Conservation (phyloP, 1,140 invertebrate species). For the Pseudomyrmex dendroicus region DNA sequence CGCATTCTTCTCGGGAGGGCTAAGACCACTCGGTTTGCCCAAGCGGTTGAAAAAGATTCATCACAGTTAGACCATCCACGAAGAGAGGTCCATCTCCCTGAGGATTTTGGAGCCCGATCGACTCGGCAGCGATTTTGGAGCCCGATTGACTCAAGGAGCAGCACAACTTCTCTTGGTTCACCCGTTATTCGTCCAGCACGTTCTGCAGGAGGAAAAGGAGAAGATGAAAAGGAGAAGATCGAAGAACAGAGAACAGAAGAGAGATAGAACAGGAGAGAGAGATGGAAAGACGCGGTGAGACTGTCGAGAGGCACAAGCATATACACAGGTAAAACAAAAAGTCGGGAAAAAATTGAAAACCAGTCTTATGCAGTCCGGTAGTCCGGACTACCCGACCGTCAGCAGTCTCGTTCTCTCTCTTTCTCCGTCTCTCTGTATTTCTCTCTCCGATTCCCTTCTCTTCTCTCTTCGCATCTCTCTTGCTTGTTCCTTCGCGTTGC, state of each 20-base stretch:
- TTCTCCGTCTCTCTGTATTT: slow-evolving; percentile 44
- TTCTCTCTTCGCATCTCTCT: neutral
- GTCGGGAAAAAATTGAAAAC: slow-evolving; percentile 81
- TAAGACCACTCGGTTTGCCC: neutral
- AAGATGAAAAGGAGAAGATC: slow-evolving; percentile 8
- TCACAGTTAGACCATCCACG: slow-evolving; percentile 37
- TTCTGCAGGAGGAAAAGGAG: slow-evolving; percentile 45
- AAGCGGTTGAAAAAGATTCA: slow-evolving; percentile 17
- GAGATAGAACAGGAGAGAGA: slow-evolving; percentile 24
- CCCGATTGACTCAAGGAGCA: slow-evolving; percentile 22
- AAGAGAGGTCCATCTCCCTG: slow-evolving; percentile 31
- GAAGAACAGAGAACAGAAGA: slow-evolving; percentile 28
- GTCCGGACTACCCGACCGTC: slow-evolving; percentile 69
- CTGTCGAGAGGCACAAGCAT: slow-evolving; percentile 29
- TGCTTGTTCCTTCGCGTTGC: neutral
- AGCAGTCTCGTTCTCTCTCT: slow-evolving; percentile 74
- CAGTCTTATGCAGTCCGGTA: slow-evolving; percentile 79
- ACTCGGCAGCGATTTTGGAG: slow-evolving; percentile 26
- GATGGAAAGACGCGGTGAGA: slow-evolving; percentile 22
- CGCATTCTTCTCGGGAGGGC: slow-evolving; percentile 34
- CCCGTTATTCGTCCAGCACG: slow-evolving; percentile 46
- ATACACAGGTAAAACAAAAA: slow-evolving; percentile 77
- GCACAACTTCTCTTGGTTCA: neutral
- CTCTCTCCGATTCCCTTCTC: slow-evolving; percentile 56
- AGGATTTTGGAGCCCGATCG: slow-evolving; percentile 33